Conservation (phyloP, 2,797 vertebrate genomes). For the Parotocinclus haroldoi region DNA sequence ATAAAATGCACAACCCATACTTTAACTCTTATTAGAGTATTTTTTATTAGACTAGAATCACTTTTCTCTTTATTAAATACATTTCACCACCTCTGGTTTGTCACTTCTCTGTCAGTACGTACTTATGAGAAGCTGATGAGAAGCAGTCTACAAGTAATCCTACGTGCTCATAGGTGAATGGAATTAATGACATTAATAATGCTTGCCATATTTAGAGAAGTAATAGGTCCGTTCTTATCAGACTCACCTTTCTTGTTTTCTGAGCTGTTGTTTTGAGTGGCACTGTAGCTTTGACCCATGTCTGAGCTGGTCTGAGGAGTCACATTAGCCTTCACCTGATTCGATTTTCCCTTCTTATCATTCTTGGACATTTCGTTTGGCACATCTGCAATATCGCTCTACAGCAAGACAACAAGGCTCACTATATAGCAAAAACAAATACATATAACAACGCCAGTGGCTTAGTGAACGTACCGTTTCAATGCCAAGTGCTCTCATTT, state of each 20-base stretch:
- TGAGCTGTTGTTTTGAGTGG: slow-evolving; percentile 71
- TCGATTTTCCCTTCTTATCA: slow-evolving; percentile 90
- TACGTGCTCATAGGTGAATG: too few relatives aligned
- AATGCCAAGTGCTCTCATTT: slow-evolving; percentile 98
- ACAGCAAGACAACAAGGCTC: slow-evolving; percentile 35
- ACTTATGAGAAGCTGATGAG: too few relatives aligned
- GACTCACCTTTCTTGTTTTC: slow-evolving; percentile 84
- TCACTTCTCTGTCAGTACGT: too few relatives aligned
- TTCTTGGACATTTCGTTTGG: slow-evolving; percentile 93
- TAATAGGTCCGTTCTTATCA: neutral
- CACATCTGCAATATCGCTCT: slow-evolving; percentile 98
- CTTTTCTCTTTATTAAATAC: too few relatives aligned
- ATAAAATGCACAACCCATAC: too few relatives aligned
- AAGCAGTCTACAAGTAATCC: too few relatives aligned
- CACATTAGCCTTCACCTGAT: slow-evolving; percentile 84
- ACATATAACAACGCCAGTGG: neutral
- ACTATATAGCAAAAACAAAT: neutral
- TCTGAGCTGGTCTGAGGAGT: slow-evolving; percentile 92
- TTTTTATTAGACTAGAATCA: too few relatives aligned
- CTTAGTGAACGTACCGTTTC: slow-evolving; percentile 80
- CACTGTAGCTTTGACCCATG: slow-evolving; percentile 77
- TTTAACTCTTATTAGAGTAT: too few relatives aligned
- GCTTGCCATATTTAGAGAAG: too few relatives aligned
- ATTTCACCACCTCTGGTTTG: too few relatives aligned
- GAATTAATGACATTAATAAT: too few relatives aligned